Conservation (phyloP, 1,140 invertebrate genomes). For the Drosophila suzukii region DNA sequence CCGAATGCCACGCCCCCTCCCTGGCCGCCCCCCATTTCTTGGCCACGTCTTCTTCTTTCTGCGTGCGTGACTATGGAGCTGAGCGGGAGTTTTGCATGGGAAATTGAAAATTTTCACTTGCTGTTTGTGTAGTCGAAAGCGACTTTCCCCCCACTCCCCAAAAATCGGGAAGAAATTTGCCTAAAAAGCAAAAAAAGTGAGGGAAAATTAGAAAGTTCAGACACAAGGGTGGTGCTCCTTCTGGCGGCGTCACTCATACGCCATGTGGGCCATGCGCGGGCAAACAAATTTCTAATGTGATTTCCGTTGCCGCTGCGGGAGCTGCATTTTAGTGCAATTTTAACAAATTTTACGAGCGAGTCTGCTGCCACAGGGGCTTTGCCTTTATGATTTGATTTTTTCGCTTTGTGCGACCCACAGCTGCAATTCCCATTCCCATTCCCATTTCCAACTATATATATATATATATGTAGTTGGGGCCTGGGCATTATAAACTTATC, state of each 20-base stretch:
- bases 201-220: constrained; percentile 7
- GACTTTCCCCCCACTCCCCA: neutral
- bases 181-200: neutral
- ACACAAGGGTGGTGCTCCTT: neutral
- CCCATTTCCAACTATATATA: neutral
- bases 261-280: constrained; percentile 15
- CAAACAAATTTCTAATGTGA: constrained; percentile 51
- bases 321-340: constrained; percentile 35
- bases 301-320: constrained; percentile 33
- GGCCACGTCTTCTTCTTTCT: constrained; percentile 18
- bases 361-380: constrained; percentile 16
- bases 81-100: constrained; percentile 77
- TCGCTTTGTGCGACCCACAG: constrained; percentile 21
- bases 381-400: constrained; percentile 38
- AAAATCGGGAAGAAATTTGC: neutral
- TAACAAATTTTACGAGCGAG: constrained; percentile 9
- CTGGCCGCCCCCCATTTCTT: neutral
- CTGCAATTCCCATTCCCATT: constrained; percentile 20
- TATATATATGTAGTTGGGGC: neutral
- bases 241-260: constrained; percentile 18
- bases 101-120: constrained; percentile 79
- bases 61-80: constrained; percentile 79
- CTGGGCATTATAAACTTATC: constrained; percentile 73
- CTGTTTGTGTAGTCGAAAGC: constrained; percentile 64
- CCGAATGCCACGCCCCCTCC: neutral